A percentile compares a stretch with the other conserved stretches of the same genome.
Conservation (phyloP, 1,140 invertebrate genomes). For the Heliconius melpomene region DNA sequence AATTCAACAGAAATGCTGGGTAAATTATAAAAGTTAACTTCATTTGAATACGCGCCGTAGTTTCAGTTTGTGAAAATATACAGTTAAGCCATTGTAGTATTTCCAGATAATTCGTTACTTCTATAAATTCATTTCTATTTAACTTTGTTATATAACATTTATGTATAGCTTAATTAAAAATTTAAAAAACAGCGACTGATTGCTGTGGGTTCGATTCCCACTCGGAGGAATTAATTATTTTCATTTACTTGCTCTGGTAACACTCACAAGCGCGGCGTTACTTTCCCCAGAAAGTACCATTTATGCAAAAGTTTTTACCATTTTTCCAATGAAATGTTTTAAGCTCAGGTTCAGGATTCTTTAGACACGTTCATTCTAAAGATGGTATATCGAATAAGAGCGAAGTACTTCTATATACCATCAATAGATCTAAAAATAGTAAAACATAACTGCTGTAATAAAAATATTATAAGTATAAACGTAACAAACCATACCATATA, state of each 20-base stretch:
- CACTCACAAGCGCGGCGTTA: too few species aligned
- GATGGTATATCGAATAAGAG: not conserved
- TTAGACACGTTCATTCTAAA: too few species aligned
- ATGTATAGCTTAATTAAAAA: not conserved
- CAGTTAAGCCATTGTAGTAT: conserved; percentile 5
- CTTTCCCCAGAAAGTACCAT: too few species aligned
- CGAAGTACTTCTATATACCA: not conserved
- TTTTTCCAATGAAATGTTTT: too few species aligned
- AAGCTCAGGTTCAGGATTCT: too few species aligned
- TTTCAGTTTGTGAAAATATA: not conserved
- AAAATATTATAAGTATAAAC: not conserved
- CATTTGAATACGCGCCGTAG: not conserved
- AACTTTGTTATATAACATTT: not conserved
- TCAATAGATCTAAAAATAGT: not conserved
- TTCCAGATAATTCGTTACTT: not conserved
- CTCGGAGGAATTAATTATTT: too few species aligned
- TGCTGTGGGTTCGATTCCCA: not conserved
- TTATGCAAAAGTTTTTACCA: too few species aligned
- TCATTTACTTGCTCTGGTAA: too few species aligned
- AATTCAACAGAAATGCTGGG: not conserved
- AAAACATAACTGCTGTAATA: not conserved
- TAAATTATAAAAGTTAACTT: conserved; percentile 12
- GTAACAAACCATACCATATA: not conserved
- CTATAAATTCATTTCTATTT: not conserved
- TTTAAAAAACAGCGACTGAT: not conserved